Conservation (phyloP, 2,888 invertebrate genomes). For the Encarsia formosa region DNA sequence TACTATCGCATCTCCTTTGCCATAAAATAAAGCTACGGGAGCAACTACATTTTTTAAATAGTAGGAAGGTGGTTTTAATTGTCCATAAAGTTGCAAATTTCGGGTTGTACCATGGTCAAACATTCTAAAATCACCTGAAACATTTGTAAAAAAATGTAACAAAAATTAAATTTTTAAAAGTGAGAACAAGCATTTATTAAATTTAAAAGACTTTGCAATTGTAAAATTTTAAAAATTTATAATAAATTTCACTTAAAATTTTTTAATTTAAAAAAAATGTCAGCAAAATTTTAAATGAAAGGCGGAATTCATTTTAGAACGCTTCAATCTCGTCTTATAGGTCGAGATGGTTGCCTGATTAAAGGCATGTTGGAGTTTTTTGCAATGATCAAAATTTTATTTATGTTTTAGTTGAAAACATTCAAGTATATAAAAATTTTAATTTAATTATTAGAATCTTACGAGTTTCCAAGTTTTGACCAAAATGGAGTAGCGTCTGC, state of each 20-base stretch:
- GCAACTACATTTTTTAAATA: slow-evolving; percentile 30
- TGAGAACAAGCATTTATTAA: too few species aligned
- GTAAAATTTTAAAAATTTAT: too few species aligned
- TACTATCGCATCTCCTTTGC: slow-evolving; percentile 31
- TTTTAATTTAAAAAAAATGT: too few species aligned
- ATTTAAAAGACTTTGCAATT: too few species aligned
- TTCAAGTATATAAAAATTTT: neutral
- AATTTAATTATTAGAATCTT: neutral
- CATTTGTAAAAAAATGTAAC: too few species aligned
- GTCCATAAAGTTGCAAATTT: slow-evolving; percentile 31
- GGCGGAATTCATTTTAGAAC: too few species aligned
- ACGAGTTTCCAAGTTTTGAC: slow-evolving; percentile 28
- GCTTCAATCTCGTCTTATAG: too few species aligned
- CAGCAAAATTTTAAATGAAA: too few species aligned
- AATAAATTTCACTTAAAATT: too few species aligned
- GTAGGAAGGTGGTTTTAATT: slow-evolving; percentile 28
- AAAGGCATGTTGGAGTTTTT: too few species aligned
- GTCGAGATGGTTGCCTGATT: too few species aligned
- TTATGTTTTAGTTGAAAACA: neutral
- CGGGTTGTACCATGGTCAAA: slow-evolving; percentile 29
- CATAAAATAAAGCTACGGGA: slow-evolving; percentile 35
- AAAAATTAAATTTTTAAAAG: too few species aligned
- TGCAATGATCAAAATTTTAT: neutral
- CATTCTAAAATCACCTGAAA: slow-evolving; percentile 31
- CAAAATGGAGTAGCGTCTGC: slow-evolving; percentile 22